Conservation (phyloP, 1,140 invertebrate species). For the Nomia melanderi region DNA sequence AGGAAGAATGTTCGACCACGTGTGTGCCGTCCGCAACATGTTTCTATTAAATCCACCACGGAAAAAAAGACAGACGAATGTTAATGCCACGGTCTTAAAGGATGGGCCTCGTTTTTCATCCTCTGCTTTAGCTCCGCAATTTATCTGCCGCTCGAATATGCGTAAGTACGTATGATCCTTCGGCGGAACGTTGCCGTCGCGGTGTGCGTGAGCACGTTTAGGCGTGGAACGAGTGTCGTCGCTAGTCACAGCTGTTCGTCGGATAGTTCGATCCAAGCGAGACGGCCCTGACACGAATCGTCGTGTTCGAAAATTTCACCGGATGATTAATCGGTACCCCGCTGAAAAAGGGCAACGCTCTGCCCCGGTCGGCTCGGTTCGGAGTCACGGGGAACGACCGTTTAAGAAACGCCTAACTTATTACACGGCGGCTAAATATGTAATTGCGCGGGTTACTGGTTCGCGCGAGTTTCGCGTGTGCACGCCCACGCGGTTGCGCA, state of each 20-base stretch:
- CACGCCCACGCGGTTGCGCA: constrained; percentile 22
- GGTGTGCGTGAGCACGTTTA: neutral
- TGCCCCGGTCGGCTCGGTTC: no score
- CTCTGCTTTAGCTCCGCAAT: neutral
- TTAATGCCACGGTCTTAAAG: neutral
- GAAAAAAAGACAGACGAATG: neutral
- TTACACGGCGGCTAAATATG: constrained; percentile 12
- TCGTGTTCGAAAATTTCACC: constrained; percentile 1
- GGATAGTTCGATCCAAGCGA: neutral
- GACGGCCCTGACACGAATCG: constrained; percentile 7
- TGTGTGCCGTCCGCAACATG: neutral
- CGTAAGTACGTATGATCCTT: neutral
- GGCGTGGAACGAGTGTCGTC: neutral
- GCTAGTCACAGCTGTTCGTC: neutral
- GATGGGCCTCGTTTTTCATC: neutral
- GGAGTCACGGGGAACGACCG: neutral
- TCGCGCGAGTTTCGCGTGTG: constrained; percentile 15
- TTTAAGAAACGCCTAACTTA: constrained; percentile 19
- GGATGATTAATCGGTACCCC: neutral
- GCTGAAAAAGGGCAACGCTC: neutral
- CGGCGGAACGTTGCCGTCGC: neutral
- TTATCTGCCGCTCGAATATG: neutral
- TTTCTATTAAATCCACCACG: neutral
- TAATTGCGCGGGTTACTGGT: constrained; percentile 25
- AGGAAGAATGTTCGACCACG: neutral